Evolutionary conservation across 2,888 invertebrate genomes (phyloP), one percentile per base, ranked within the genome.

Genomic region (Corbicula japonica): DNA sequence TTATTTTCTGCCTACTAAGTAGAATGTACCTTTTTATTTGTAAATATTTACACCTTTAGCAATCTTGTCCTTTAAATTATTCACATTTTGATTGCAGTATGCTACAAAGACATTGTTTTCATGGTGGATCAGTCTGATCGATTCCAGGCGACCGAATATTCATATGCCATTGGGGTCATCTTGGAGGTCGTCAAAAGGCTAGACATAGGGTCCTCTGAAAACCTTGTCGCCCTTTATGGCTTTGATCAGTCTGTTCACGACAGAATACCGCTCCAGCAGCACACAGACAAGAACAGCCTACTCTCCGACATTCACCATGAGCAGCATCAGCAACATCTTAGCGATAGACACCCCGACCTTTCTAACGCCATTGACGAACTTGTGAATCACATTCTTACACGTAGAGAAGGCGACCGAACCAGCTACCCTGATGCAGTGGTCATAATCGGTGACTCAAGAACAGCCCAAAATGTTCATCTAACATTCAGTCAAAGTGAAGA

Each of bases 31-130:
- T n/a, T n/a, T n/a, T n/a, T n/a, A n/a, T n/a, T n/a, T n/a, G n/a
- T n/a, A n/a, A n/a, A n/a, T n/a, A n/a, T n/a, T n/a, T n/a, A n/a
- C n/a, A n/a, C n/a, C n/a, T n/a, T n/a, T n/a, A n/a, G n/a, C n/a
- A n/a, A n/a, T n/a, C n/a, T n/a, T n/a, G n/a, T n/a, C n/a, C n/a
- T n/a, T n/a, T n/a, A n/a, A n/a, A n/a, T n/a, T n/a, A n/a, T n/a
- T n/a, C n/a, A n/a, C n/a, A n/a, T n/a, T n/a, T n/a, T n/a, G n/a
- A n/a, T n/a, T 35, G 12, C 66, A 60, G 61, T 32, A 21, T 74
- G 68, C 58, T 46, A 48, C 1, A 80, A 80, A 48, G 80, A 80
- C 38, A 76, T 80, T 35, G 66, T 74, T 15, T 63, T 80, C 54
- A n/a, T 80, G 28, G 70, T 80, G 15, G 80, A 80, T 46, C 52